These are phyloP conservation scores for Corella eumyota DNA, from an alignment of 23 tunicate species.

Conservation along the genomic window DNA sequence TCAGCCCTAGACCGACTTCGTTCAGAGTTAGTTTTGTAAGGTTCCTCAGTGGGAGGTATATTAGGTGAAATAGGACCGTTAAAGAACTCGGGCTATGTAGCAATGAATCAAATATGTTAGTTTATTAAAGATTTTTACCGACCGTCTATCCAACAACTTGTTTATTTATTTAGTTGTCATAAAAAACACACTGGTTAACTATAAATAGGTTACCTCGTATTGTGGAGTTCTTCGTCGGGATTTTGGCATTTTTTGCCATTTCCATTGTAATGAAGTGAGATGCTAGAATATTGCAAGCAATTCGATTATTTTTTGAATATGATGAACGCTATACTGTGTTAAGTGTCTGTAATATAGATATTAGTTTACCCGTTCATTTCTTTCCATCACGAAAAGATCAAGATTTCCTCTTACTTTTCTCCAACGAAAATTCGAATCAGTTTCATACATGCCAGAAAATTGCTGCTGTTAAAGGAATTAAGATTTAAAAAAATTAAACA, in stretches of 20 bases:
- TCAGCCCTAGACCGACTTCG: conserved; percentile 66
- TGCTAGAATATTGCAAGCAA: conserved; percentile 20
- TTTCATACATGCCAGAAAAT: conserved; percentile 60
- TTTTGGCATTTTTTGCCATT: conserved; percentile 77
- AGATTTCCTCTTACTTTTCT: conserved; percentile 73
- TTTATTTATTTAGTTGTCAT: too few relatives aligned
- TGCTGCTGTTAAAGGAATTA: too few relatives aligned
- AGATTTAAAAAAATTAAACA: too few relatives aligned
- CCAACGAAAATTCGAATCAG: conserved; percentile 77
- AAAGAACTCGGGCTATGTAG: too few relatives aligned
- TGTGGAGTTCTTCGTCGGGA: conserved; percentile 54
- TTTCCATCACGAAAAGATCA: conserved; percentile 80
- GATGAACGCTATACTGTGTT: background rate
- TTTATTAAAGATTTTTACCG: too few relatives aligned
- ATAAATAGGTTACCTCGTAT: conserved; percentile 32
- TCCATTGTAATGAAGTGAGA: conserved; percentile 79
- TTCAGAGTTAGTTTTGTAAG: too few relatives aligned
- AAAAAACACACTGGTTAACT: too few relatives aligned
- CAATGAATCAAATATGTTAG: too few relatives aligned
- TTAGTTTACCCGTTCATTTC: conserved; percentile 58
- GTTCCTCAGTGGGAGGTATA: too few relatives aligned
- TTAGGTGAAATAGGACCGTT: too few relatives aligned
- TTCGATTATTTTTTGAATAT: background rate
- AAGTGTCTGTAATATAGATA: background rate
- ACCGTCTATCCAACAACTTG: too few relatives aligned